Conservation (phyloP, 2,888 invertebrate species). For the Callimorpha dominula region DNA sequence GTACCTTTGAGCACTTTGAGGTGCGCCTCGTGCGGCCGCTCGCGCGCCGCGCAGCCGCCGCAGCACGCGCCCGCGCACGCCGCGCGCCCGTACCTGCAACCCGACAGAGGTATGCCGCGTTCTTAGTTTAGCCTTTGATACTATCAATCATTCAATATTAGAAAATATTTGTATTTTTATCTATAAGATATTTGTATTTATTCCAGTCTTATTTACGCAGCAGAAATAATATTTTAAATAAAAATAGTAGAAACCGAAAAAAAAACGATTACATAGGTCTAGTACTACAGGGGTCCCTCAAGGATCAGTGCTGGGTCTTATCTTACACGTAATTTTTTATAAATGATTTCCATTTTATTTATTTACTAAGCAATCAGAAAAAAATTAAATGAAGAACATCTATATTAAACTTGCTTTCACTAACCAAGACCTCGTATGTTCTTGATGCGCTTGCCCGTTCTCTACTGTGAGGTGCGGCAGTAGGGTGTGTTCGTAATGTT, state of each 20-base stretch:
- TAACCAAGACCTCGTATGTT: conserved; percentile 73
- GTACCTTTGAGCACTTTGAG: conserved; percentile 67
- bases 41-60: conserved; percentile 54
- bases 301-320: neutral
- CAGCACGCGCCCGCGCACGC: conserved; percentile 55
- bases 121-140: neutral
- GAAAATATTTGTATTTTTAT: too few relatives aligned
- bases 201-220: neutral
- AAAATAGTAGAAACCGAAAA: neutral
- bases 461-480: conserved; percentile 81
- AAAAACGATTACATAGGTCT: neutral
- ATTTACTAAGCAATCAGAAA: neutral
- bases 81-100: conserved; percentile 67
- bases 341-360: neutral
- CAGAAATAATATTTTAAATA: neutral
- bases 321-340: neutral
- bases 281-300: neutral
- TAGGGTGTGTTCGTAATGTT: conserved; percentile 67
- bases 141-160: too few relatives aligned
- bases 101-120: neutral
- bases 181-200: neutral
- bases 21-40: conserved; percentile 41
- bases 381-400: too few relatives aligned
- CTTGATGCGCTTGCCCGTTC: conserved; percentile 75
- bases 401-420: conserved; percentile 11